Evolutionary conservation across 2,888 invertebrate genomes (phyloP).

Genomic region (Drosophila multiciliata): DNA sequence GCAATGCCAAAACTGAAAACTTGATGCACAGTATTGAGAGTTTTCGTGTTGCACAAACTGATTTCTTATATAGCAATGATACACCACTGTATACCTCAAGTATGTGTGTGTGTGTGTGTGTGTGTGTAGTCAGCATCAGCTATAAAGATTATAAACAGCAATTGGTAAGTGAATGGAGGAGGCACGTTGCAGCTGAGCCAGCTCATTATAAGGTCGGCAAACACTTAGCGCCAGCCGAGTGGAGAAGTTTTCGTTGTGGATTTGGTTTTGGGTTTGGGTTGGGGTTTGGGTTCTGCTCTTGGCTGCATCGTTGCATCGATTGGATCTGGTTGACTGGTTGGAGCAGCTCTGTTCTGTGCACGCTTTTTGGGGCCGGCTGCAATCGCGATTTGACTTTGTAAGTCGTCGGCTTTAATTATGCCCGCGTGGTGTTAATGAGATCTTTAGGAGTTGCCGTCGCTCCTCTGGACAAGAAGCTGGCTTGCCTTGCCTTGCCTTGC

Average conservation of each 20-base stretch:
- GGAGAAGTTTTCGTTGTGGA: constrained; percentile 23
- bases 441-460: constrained; percentile 74
- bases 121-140: constrained; percentile 41
- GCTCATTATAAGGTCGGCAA: constrained; percentile 70
- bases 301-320: constrained; percentile 60
- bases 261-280: constrained; percentile 12
- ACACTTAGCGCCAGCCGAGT: constrained; percentile 71
- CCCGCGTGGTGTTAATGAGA: constrained; percentile 84
- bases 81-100: neutral
- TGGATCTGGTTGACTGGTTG: constrained; percentile 55
- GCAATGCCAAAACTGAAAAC: constrained; percentile 47
- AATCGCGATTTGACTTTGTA: constrained; percentile 82
- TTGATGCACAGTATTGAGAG: constrained; percentile 42
- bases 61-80: neutral
- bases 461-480: constrained; percentile 4
- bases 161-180: constrained; percentile 56
- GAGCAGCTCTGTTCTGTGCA: constrained; percentile 37
- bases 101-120: neutral
- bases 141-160: constrained; percentile 72
- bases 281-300: constrained; percentile 9
- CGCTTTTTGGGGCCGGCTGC: constrained; percentile 56
- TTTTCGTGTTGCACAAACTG: constrained; percentile 19
- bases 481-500: neutral
- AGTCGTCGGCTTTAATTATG: constrained; percentile 83
- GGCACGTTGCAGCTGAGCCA: constrained; percentile 33